Base-by-base conservation (phyloP, 2,888 invertebrate genomes). In the Acrobasis suavella region DNA sequence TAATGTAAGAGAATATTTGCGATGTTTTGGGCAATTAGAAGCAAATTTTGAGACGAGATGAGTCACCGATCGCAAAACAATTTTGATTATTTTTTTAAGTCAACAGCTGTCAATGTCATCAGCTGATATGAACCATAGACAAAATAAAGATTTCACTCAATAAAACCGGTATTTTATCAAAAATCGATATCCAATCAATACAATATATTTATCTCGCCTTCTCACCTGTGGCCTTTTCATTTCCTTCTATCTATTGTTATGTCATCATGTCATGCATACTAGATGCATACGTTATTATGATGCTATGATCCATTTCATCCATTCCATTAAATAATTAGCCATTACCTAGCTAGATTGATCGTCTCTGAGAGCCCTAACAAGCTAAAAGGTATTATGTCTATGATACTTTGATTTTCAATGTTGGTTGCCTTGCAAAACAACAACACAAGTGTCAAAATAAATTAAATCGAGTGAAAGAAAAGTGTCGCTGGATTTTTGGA, bases 401-500 rank as follows among this genome's bases (percentile, higher is more conserved):
- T 77, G 74, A 64, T 62, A 63, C 39, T 61, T 61, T 6, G 16
- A 16, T 72, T 72, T 14, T 51, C 5, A n/a, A 72, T 39, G 77
- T 80, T 82, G 81, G 80, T 67, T 59, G 5, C 46, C 65, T 39
- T 77, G 75, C 46, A 69, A 64, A 77, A 76, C 72, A 77, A 77
- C 78, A 82, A 83, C 82, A 32, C 32, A 32, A 32, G 81, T 80
- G 80, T 81, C 84, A 87, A 86, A 85, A 81, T 80, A 81, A 82
- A 82, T 82, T 79, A 77, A 78, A 80, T 74, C 70, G 78, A 84
- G 85, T 87, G 81, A 81, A 81, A 85, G 81, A 81, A 81, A 85
- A 83, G 80, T 82, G 81, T 80, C 73, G 72, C 76, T 75, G 75
- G 81, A 52, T 39, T 83, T 85, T 86, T 83, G 74, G 78, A 83